phyloP scores from a whole-genome alignment of 2,797 vertebrate species.

The Amniataba percoides region DNA sequence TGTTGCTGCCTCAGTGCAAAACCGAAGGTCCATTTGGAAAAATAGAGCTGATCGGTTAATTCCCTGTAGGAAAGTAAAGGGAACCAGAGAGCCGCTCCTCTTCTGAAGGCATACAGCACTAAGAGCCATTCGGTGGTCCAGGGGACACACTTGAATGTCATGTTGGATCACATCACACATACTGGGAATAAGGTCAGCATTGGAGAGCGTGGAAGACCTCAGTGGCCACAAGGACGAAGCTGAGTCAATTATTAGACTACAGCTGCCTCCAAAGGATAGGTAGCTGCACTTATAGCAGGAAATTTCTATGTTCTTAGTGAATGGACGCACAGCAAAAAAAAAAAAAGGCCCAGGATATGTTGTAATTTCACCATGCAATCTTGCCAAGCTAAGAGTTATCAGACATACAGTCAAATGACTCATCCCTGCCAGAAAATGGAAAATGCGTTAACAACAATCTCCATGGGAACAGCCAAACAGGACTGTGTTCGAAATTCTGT shows the following conservation, averaged over 20 bases:
- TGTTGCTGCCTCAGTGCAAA: conserved; percentile 30
- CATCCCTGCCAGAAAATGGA: conserved; percentile 11
- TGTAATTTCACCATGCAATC: conserved; percentile 46
- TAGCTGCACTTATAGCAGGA: conserved; percentile 19
- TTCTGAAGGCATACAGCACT: conserved; percentile 59
- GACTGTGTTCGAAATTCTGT: neutral
- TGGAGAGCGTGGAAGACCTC: conserved; percentile 48
- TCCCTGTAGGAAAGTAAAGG: conserved; percentile 51
- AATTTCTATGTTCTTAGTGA: neutral
- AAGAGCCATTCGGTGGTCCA: conserved; percentile 67
- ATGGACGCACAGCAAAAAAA: neutral
- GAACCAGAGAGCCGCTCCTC: conserved; percentile 47
- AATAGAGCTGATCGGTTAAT: conserved; percentile 48
- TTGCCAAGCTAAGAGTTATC: conserved; percentile 36
- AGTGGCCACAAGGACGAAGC: conserved; percentile 49
- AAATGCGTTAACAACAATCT: conserved; percentile 33
- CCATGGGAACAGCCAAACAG: conserved; percentile 55
- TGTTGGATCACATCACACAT: conserved; percentile 78
- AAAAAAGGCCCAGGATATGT: conserved; percentile 1
- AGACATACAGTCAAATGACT: conserved; percentile 55
- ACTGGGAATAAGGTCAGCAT: conserved; percentile 75
- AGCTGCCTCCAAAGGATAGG: conserved; percentile 30
- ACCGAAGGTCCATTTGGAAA: conserved; percentile 55
- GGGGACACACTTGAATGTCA: conserved; percentile 80
- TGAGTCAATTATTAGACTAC: conserved; percentile 43